These are phyloP conservation scores for Caenorhabditis inopinata DNA, from an alignment of 1,140 invertebrate genomes.

Conservation along the genomic window DNA sequence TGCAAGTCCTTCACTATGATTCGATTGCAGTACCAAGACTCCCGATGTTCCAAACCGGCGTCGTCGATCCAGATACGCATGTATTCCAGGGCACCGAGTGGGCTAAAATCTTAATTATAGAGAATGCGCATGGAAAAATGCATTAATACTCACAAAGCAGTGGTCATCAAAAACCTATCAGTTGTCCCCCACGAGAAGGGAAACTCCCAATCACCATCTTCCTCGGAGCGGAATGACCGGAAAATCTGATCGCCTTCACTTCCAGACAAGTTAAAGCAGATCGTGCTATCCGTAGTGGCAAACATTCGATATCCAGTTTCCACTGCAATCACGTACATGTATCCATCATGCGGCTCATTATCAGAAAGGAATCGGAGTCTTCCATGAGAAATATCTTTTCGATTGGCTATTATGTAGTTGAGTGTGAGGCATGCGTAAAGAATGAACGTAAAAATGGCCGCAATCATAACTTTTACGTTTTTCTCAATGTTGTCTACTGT, in stretches of 20 bases:
- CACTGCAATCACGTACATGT: slow-evolving; percentile 71
- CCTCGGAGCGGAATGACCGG: slow-evolving; percentile 63
- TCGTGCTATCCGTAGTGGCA: slow-evolving; percentile 70
- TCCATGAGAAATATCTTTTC: slow-evolving; percentile 1
- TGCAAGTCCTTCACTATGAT: slow-evolving; percentile 70
- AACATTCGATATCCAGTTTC: slow-evolving; percentile 69
- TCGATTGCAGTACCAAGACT: slow-evolving; percentile 71
- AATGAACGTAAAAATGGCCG: neutral
- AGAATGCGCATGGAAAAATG: neutral
- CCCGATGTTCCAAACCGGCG: slow-evolving; percentile 69
- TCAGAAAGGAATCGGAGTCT: slow-evolving; percentile 67
- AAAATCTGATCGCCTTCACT: slow-evolving; percentile 70
- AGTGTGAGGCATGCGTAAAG: neutral
- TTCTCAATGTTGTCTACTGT: neutral
- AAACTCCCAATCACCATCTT: slow-evolving; percentile 54
- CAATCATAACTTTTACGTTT: neutral
- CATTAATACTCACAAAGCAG: slow-evolving; percentile 66
- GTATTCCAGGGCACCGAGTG: slow-evolving; percentile 70
- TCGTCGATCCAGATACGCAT: slow-evolving; percentile 72
- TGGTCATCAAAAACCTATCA: slow-evolving; percentile 70
- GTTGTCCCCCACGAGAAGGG: slow-evolving; percentile 68
- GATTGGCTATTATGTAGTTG: neutral
- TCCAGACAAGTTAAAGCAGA: slow-evolving; percentile 69
- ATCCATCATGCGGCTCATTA: slow-evolving; percentile 70
- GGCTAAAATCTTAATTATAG: slow-evolving; percentile 59